These are phyloP conservation scores for Caracal caracal DNA, from an alignment of 2,113 vertebrate genomes.

Conservation along the genomic window DNA sequence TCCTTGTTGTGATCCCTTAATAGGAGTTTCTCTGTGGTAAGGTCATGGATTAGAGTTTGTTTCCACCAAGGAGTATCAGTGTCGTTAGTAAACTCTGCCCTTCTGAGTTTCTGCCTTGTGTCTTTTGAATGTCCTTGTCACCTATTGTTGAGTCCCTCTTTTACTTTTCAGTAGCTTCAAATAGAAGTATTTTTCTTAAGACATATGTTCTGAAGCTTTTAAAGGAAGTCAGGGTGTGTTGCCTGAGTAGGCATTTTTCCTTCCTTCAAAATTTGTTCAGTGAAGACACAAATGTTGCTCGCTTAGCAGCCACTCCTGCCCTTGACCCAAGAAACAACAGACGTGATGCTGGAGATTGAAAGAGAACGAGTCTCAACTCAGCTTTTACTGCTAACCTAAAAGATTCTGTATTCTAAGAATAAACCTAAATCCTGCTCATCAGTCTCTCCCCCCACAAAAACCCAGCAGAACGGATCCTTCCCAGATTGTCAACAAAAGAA, in stretches of 20 bases:
- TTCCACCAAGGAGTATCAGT: background rate
- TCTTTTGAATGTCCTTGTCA: background rate
- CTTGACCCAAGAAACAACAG: constrained; percentile 31
- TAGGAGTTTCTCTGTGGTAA: background rate
- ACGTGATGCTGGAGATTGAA: constrained; percentile 78
- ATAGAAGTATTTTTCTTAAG: constrained; percentile 3
- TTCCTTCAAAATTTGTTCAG: background rate
- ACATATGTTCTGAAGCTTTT: background rate
- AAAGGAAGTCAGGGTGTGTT: background rate
- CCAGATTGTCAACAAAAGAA: constrained; percentile 91
- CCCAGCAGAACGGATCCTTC: constrained; percentile 85
- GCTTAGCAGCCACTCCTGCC: constrained; percentile 36
- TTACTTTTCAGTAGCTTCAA: background rate
- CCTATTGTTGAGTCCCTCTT: background rate
- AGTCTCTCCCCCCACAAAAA: constrained; percentile 63
- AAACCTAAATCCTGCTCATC: constrained; percentile 91
- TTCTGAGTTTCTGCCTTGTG: background rate
- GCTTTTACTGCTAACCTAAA: constrained; percentile 91
- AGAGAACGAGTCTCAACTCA: constrained; percentile 40
- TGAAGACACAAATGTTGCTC: constrained; percentile 33
- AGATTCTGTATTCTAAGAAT: constrained; percentile 94
- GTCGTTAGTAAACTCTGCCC: background rate
- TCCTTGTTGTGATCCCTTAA: background rate
- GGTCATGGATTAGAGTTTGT: background rate
- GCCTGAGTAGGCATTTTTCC: background rate